Evolutionary conservation across 1,140 invertebrate species (phyloP).

Genomic region (Caenorhabditis latens): DNA sequence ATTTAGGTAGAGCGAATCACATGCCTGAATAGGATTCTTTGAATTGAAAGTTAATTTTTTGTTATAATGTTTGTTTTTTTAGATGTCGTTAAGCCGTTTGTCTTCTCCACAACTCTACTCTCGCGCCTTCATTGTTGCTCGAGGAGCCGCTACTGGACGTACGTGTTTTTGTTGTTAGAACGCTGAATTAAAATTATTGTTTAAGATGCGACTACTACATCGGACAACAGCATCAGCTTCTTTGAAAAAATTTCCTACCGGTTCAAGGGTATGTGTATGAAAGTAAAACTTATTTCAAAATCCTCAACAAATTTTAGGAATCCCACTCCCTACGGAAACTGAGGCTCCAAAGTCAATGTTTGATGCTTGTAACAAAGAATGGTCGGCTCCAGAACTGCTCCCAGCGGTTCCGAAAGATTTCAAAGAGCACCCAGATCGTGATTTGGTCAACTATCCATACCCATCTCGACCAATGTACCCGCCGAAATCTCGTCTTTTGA

Average conservation of each 20-base stretch:
- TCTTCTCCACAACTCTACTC: neutral
- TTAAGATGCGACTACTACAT: slow-evolving; percentile 4
- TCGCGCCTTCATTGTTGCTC: neutral
- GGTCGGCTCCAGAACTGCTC: slow-evolving; percentile 69
- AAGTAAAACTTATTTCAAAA: neutral
- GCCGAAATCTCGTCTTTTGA: slow-evolving; percentile 74
- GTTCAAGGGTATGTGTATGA: slow-evolving; percentile 68
- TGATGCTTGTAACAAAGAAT: slow-evolving; percentile 75
- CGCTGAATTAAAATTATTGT: neutral
- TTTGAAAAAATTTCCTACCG: slow-evolving; percentile 73
- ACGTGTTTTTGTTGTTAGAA: neutral
- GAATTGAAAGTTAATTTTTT: neutral
- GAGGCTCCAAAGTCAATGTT: slow-evolving; percentile 72
- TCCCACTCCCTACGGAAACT: slow-evolving; percentile 72
- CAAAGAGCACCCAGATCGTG: slow-evolving; percentile 76
- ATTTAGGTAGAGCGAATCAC: too few relatives aligned
- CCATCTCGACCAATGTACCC: slow-evolving; percentile 72
- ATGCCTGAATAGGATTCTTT: neutral
- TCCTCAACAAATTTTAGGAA: slow-evolving; percentile 65
- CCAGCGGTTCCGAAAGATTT: slow-evolving; percentile 73
- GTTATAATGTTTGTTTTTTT: neutral
- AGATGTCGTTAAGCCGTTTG: slow-evolving; percentile 39
- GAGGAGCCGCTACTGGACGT: slow-evolving; percentile 29
- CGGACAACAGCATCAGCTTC: slow-evolving; percentile 64
- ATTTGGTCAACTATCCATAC: slow-evolving; percentile 75